Conservation (phyloP, 1,140 invertebrate genomes). For the Asbolus verrucosus region DNA sequence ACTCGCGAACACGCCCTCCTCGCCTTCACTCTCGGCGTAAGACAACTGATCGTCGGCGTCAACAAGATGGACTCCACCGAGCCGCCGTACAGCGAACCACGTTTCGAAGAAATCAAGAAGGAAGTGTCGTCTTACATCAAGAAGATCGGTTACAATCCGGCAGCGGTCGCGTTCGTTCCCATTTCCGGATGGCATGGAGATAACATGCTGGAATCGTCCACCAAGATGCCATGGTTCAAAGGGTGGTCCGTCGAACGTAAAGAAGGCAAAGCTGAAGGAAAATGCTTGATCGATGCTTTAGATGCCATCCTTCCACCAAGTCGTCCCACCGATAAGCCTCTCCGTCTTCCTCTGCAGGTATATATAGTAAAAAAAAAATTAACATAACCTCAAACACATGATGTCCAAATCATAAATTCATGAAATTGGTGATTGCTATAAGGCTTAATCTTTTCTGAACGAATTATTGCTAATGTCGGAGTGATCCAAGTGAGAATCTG, state of each 20-base stretch:
- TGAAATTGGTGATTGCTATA: slow-evolving; percentile 35
- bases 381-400: neutral
- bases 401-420: slow-evolving; percentile 25
- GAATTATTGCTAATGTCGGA: too few species aligned
- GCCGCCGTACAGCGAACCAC: slow-evolving; percentile 85
- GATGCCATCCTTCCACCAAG: slow-evolving; percentile 88
- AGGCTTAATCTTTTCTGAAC: slow-evolving; percentile 59
- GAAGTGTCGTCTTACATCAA: slow-evolving; percentile 93
- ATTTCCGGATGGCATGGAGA: slow-evolving; percentile 96
- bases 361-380: too few species aligned
- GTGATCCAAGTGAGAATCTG: neutral
- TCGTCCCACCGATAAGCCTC: slow-evolving; percentile 89
- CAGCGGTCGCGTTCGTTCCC: slow-evolving; percentile 90
- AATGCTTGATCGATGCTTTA: slow-evolving; percentile 88
- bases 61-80: slow-evolving; percentile 98
- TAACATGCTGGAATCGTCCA: slow-evolving; percentile 89
- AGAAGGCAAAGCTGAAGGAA: slow-evolving; percentile 85
- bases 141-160: slow-evolving; percentile 95
- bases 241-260: slow-evolving; percentile 90
- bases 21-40: slow-evolving; percentile 94
- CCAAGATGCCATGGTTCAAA: slow-evolving; percentile 91
- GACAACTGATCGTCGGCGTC: slow-evolving; percentile 93
- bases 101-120: slow-evolving; percentile 93
- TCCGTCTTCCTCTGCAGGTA: slow-evolving; percentile 88
- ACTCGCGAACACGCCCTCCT: slow-evolving; percentile 94